phyloP scores from a whole-genome alignment of 2,888 invertebrate species.

The Sesia apiformis region DNA sequence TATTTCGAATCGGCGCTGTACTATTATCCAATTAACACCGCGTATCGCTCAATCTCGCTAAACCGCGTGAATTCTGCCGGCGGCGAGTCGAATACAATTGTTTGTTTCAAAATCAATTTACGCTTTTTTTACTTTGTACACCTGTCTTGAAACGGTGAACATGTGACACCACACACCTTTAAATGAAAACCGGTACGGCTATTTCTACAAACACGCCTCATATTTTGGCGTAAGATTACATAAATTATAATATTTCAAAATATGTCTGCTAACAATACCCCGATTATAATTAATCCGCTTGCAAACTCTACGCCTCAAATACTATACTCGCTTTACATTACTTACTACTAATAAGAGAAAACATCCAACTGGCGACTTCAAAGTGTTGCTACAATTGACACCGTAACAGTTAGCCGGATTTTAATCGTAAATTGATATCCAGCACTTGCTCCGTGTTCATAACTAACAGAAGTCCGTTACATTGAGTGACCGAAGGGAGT shows the following conservation, averaged over 20 bases:
- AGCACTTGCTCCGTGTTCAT: conserved; percentile 35
- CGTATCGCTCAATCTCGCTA: conserved; percentile 25
- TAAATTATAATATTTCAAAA: too few relatives aligned
- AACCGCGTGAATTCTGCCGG: conserved; percentile 26
- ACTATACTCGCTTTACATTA: too few relatives aligned
- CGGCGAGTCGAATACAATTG: conserved; percentile 16
- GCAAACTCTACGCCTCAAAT: too few relatives aligned
- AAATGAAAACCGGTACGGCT: not conserved
- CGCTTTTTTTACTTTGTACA: not conserved
- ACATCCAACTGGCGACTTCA: too few relatives aligned
- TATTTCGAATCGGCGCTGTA: conserved; percentile 8
- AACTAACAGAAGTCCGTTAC: conserved; percentile 48
- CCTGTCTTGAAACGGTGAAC: not conserved
- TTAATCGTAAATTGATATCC: conserved; percentile 10
- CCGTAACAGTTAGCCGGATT: conserved; percentile 16
- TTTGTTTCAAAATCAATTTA: conserved; percentile 27
- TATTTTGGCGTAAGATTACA: too few relatives aligned
- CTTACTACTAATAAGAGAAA: too few relatives aligned
- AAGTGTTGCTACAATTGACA: conserved; percentile 30
- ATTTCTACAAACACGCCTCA: not conserved
- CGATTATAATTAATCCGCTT: too few relatives aligned
- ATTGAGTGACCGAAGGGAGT: conserved; percentile 34
- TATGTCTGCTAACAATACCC: too few relatives aligned
- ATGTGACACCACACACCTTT: not conserved
- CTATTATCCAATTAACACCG: conserved; percentile 36